Evolutionary conservation across 1,140 invertebrate genomes (phyloP).

Genomic region (Diorhabda carinulata): DNA sequence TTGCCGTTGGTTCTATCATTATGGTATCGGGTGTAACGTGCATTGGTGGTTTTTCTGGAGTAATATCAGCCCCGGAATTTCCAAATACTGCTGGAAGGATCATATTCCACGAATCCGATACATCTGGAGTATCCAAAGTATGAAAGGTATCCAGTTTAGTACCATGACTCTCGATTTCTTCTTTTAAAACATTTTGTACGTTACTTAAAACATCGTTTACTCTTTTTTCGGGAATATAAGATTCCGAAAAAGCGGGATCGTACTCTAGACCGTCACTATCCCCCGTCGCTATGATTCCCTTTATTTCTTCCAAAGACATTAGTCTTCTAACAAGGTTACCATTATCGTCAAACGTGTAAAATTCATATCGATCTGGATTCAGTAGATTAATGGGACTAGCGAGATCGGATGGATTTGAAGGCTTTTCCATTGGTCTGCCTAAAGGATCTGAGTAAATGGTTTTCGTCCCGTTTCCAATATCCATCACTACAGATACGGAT

Average conservation of each 20-base stretch:
- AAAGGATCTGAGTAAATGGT: conserved; percentile 58
- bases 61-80: conserved; percentile 53
- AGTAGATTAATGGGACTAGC: conserved; percentile 73
- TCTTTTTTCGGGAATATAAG: conserved; percentile 58
- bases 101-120: conserved; percentile 72
- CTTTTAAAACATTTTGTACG: conserved; percentile 76
- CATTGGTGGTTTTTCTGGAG: conserved; percentile 34
- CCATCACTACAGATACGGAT: conserved; percentile 59
- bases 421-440: conserved; percentile 57
- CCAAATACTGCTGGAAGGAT: conserved; percentile 74
- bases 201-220: conserved; percentile 75
- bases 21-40: conserved; percentile 42
- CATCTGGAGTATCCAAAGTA: conserved; percentile 63
- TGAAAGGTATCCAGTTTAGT: conserved; percentile 50
- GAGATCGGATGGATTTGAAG: conserved; percentile 51
- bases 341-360: conserved; percentile 77
- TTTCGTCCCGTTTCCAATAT: conserved; percentile 54
- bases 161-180: conserved; percentile 65
- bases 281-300: conserved; percentile 74
- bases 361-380: conserved; percentile 76
- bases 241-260: conserved; percentile 33
- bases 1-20: conserved; percentile 34
- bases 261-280: conserved; percentile 54
- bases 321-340: conserved; percentile 74
- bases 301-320: conserved; percentile 79